Conservation (phyloP, 2,113 vertebrate species). For the Haliaeetus leucogaster region DNA sequence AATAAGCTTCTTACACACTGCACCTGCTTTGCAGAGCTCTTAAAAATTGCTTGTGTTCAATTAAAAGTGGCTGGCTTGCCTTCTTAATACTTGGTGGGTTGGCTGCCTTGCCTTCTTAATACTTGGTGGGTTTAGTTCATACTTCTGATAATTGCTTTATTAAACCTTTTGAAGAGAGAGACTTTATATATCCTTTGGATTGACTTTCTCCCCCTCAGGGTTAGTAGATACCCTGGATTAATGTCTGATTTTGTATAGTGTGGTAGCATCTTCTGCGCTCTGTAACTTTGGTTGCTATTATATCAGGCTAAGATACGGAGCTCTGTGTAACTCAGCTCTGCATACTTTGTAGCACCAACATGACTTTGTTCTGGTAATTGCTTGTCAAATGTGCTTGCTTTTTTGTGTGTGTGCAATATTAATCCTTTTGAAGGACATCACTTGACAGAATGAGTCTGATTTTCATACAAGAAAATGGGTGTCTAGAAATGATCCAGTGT, state of each 20-base stretch:
- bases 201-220: fast-evolving
- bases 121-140: not conserved
- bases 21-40: not conserved
- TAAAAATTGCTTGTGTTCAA: not conserved
- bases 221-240: not conserved
- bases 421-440: not conserved
- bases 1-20: not conserved
- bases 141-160: not conserved
- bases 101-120: not conserved
- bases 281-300: not conserved
- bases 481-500: not conserved
- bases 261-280: not conserved
- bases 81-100: not conserved
- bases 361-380: not conserved
- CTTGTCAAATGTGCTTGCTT: not conserved
- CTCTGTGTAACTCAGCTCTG: not conserved
- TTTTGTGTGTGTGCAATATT: not conserved
- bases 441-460: not conserved
- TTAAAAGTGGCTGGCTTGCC: not conserved
- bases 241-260: not conserved
- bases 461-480: not conserved
- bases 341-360: not conserved
- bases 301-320: not conserved
- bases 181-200: not conserved
- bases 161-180: not conserved